Evolutionary conservation across 2,113 vertebrate genomes (phyloP).

Genomic region (Meleagris gallopavo): DNA sequence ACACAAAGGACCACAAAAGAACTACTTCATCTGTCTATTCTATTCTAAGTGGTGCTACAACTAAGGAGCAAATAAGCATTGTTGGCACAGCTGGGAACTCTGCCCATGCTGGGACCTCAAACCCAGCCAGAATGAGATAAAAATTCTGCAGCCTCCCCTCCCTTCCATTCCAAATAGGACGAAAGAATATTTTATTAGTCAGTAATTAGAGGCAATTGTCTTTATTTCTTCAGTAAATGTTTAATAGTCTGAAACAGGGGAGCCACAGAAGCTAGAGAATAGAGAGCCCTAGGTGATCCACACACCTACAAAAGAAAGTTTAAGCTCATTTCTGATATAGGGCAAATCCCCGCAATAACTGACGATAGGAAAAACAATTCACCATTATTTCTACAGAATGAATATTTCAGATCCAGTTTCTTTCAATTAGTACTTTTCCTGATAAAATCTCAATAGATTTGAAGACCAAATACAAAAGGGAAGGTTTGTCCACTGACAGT

Average conservation of each 20-base stretch:
- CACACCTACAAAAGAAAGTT: background rate
- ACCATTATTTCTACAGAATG: background rate
- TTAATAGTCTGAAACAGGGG: background rate
- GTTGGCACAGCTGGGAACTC: background rate
- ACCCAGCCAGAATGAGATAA: background rate
- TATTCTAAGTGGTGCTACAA: background rate
- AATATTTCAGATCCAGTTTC: background rate
- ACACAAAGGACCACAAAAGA: background rate
- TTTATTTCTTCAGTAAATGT: background rate
- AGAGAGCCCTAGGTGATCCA: background rate
- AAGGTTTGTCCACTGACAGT: background rate
- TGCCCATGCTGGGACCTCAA: fast-evolving
- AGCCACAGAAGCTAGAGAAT: background rate
- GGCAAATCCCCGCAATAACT: background rate
- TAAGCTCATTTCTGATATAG: background rate
- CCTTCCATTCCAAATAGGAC: fast-evolving
- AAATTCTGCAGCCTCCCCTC: background rate
- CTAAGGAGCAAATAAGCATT: background rate
- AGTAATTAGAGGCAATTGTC: background rate
- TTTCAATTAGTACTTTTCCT: too few relatives aligned
- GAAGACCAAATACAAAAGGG: background rate
- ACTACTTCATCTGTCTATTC: background rate
- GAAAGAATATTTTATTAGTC: fast-evolving
- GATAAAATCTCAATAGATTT: background rate
- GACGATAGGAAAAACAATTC: background rate